Evolutionary conservation across 1,140 invertebrate genomes (phyloP).

Genomic region (Drosophila melanogaster): DNA sequence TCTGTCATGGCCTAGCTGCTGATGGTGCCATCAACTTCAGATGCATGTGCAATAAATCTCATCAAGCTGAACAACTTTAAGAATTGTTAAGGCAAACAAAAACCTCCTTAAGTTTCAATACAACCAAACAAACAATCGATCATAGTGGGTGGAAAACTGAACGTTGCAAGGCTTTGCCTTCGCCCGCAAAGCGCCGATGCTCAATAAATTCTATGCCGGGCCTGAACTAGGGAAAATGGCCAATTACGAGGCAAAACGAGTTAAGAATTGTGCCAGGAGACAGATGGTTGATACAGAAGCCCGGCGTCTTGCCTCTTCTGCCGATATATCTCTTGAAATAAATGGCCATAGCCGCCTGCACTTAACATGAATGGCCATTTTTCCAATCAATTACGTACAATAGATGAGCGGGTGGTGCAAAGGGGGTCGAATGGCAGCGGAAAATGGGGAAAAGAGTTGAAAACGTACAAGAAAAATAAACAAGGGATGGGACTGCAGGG

Average conservation of each 20-base stretch:
- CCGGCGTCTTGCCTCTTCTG: not conserved
- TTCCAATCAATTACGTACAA: constrained; percentile 75
- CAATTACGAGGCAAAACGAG: constrained; percentile 80
- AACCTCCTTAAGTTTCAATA: constrained; percentile 44
- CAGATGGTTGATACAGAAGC: constrained; percentile 17
- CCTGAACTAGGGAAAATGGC: constrained; percentile 68
- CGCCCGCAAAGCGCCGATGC: constrained; percentile 56
- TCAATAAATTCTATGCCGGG: constrained; percentile 68
- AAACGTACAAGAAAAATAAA: constrained; percentile 22
- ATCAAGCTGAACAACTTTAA: constrained; percentile 26
- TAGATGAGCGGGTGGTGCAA: not conserved
- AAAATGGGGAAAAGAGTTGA: constrained; percentile 15
- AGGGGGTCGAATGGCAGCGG: not conserved
- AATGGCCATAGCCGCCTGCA: constrained; percentile 57
- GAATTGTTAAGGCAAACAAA: constrained; percentile 27
- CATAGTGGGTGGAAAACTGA: constrained; percentile 31
- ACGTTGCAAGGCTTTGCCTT: not conserved
- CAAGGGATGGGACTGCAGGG: constrained; percentile 7
- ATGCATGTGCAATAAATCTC: constrained; percentile 34
- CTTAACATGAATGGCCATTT: constrained; percentile 76
- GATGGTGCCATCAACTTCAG: constrained; percentile 2
- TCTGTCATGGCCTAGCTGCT: not conserved
- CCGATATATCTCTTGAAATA: constrained; percentile 36
- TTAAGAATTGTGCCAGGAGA: constrained; percentile 63
- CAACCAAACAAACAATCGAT: constrained; percentile 51